Conservation (phyloP, 1,140 invertebrate species). For the Archegozetes longisetosus region DNA sequence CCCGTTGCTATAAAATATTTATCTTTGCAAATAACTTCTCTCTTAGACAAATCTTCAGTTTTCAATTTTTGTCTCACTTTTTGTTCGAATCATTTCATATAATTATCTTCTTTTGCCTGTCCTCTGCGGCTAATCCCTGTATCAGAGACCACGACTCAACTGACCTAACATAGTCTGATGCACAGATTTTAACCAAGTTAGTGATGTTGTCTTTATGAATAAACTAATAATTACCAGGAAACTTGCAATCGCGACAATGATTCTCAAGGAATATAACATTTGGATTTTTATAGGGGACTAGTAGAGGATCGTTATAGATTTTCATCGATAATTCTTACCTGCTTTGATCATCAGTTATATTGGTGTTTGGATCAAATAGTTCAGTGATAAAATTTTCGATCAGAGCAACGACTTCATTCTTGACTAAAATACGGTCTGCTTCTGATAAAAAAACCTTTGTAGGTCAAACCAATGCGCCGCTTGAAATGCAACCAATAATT, state of each 20-base stretch:
- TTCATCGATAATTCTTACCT: neutral
- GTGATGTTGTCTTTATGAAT: neutral
- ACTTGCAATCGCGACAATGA: neutral
- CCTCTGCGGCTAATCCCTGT: neutral
- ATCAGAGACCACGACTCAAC: constrained; percentile 2
- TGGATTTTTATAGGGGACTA: neutral
- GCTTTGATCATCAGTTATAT: neutral
- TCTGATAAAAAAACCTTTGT: constrained; percentile 26
- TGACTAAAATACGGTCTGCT: constrained; percentile 23
- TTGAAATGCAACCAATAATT: constrained; percentile 26
- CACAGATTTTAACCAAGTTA: neutral
- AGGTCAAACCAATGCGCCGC: constrained; percentile 28
- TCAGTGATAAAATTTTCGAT: constrained; percentile 21
- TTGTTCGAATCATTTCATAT: neutral
- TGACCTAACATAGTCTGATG: neutral
- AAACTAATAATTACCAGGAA: neutral
- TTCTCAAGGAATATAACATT: neutral
- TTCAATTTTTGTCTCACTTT: neutral
- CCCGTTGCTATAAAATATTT: neutral
- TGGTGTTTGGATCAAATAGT: neutral
- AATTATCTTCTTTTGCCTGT: neutral
- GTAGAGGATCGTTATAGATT: neutral
- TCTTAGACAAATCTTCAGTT: neutral
- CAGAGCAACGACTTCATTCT: constrained; percentile 25
- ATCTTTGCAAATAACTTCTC: neutral